Base-by-base conservation (phyloP, 1,140 invertebrate genomes). In the Oryzaephilus surinamensis region DNA sequence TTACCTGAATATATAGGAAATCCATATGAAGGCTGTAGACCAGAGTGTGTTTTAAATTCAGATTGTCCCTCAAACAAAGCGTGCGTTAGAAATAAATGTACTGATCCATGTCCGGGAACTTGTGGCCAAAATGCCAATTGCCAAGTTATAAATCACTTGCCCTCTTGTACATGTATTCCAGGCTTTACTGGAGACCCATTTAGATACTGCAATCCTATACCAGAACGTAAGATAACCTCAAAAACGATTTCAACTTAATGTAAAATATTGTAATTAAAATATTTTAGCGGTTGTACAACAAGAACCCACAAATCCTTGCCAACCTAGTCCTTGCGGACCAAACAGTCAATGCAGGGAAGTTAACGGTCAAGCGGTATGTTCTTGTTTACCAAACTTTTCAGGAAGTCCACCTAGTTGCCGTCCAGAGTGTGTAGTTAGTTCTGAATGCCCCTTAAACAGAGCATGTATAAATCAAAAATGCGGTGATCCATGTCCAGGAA, bases 391-490 rank as follows among this genome's bases (percentile, higher is more conserved):
- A 16, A 76, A 73, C 36, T 83, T 79, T 59, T 64, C 72, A 20
- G 76, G 77, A 18, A 72, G 80, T 62, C 75, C 77, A 5, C 63
- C 65, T 34, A 71, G 68, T 20, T 89, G 87, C 59, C 66, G 83
- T 41, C 85, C 84, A 11, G 84, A 89, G 59, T 90, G 86, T 60
- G 75, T 82, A 0, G 71, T 84, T 43, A 89, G 84, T 57, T 77
- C 81, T 2, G 86, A 90, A 41, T 90, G 86, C 59, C 63, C 79
- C 5, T 64, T 73, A 33, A 66, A 72, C 27, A 81, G 75, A 58
- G 76, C 82, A 2, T 89, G 84, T 52, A 70, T 78, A 28, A 74
- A 76, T 47, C 79, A 81, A 51, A 79, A 79, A 57, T 86, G 82
- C 51, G 60, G 73, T 4, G 75, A 85, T 67, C 81, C 81, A 15